Percentiles rank a stretch among this genome's conserved stretches.
phyloP scores from a whole-genome alignment of 2,113 vertebrate species.

The Alethe castanea region DNA sequence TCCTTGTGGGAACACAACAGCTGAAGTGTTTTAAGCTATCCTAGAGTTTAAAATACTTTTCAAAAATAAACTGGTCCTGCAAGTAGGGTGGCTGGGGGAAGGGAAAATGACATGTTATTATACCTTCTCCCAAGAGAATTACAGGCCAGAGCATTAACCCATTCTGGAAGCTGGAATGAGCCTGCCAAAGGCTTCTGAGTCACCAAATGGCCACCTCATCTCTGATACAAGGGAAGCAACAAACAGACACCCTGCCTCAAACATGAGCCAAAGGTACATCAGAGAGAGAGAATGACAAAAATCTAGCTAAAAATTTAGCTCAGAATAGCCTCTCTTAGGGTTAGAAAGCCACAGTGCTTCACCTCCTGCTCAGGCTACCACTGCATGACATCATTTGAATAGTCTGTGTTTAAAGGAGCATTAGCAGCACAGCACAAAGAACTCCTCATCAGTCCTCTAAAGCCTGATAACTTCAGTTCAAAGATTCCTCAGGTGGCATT shows the following conservation, averaged over 20 bases:
- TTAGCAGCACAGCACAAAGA: constrained; percentile 48
- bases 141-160: not conserved
- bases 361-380: not conserved
- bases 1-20: not conserved
- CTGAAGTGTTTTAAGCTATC: not conserved
- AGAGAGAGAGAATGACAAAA: not conserved
- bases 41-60: not conserved
- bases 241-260: not conserved
- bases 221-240: not conserved
- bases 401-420: not conserved
- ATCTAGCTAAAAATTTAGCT: not conserved
- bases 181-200: not conserved
- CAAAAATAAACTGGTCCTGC: not conserved
- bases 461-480: constrained; percentile 80
- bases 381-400: not conserved
- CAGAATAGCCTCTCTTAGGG: not conserved
- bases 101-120: not conserved
- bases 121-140: not conserved
- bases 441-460: constrained; percentile 66
- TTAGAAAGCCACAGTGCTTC: not conserved
- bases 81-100: not conserved
- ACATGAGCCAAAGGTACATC: not conserved
- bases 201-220: not conserved
- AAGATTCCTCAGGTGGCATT: constrained; percentile 79
- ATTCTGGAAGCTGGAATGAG: not conserved